Percentiles rank a stretch among this genome's conserved stretches.
phyloP scores from a whole-genome alignment of 2,797 vertebrate genomes.

The Tenualosa thibaudeaui region DNA sequence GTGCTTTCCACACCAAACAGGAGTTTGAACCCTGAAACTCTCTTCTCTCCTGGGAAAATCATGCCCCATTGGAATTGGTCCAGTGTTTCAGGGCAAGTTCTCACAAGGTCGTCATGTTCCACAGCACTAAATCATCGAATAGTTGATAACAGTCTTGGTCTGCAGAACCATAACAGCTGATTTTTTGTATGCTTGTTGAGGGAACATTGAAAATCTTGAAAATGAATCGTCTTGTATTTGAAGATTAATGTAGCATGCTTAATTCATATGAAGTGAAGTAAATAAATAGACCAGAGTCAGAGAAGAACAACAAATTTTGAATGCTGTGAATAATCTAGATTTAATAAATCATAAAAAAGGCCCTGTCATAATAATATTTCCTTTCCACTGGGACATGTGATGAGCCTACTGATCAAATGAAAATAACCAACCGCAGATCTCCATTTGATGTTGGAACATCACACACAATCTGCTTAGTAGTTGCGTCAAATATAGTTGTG shows the following conservation, averaged over 20 bases:
- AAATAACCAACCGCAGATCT: not conserved
- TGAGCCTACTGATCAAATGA: not conserved
- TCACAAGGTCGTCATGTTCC: not conserved
- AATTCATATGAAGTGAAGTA: not conserved
- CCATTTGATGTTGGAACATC: not conserved
- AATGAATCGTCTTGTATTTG: too few species aligned
- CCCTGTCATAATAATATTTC: not conserved
- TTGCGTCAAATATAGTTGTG: not conserved
- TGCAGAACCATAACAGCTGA: not conserved
- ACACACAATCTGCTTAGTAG: not conserved
- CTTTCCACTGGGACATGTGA: not conserved
- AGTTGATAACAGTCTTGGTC: not conserved
- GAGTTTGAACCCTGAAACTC: not conserved
- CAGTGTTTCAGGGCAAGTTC: not conserved
- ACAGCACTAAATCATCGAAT: constrained; percentile 2
- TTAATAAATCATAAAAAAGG: not conserved
- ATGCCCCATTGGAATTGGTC: not conserved
- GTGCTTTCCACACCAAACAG: not conserved
- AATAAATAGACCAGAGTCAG: not conserved
- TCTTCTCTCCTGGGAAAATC: not conserved
- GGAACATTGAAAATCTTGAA: not conserved
- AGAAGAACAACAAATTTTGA: too few species aligned
- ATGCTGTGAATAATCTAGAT: not conserved
- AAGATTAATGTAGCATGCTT: not conserved
- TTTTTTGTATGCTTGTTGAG: not conserved